Evolutionary conservation across 2,888 invertebrate species (phyloP).

Genomic region (Yponomeuta plumbellus): DNA sequence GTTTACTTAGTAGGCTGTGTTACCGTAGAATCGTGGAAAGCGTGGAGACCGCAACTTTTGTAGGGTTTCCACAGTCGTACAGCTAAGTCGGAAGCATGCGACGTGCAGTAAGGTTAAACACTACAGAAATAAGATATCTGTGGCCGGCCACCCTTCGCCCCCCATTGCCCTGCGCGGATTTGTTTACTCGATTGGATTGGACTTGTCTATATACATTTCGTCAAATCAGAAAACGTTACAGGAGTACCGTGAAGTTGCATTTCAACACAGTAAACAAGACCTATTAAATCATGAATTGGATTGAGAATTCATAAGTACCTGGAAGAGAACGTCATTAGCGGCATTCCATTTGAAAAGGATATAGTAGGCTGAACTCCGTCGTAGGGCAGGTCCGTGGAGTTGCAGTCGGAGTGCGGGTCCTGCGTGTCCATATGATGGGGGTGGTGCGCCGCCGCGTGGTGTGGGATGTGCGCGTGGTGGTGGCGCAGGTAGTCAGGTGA

Average conservation of each 20-base stretch:
- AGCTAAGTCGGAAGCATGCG: slow-evolving; percentile 66
- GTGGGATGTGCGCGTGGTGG: slow-evolving; percentile 83
- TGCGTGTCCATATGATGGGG: slow-evolving; percentile 90
- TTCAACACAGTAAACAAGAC: not conserved
- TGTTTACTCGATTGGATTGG: slow-evolving; percentile 10
- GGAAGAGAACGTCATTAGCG: slow-evolving; percentile 24
- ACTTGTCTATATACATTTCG: not conserved
- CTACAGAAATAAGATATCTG: slow-evolving; percentile 74
- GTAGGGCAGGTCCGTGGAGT: slow-evolving; percentile 92
- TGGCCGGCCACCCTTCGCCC: slow-evolving; percentile 35
- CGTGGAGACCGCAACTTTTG: slow-evolving; percentile 69
- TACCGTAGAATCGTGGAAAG: slow-evolving; percentile 31
- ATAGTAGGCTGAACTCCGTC: slow-evolving; percentile 96
- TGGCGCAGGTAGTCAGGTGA: slow-evolving; percentile 86
- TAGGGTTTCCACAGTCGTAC: slow-evolving; percentile 69
- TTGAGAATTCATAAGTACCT: not conserved
- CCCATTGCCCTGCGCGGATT: not conserved
- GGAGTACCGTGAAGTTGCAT: too few relatives aligned
- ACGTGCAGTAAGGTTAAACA: slow-evolving; percentile 72
- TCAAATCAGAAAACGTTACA: not conserved
- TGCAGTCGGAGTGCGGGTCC: slow-evolving; percentile 92
- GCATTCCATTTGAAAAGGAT: slow-evolving; percentile 87
- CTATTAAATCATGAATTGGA: not conserved
- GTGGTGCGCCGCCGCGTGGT: slow-evolving; percentile 84
- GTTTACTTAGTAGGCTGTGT: not conserved